Evolutionary conservation across 2,797 vertebrate species (phyloP).

Genomic region (Chrysocyon brachyurus): DNA sequence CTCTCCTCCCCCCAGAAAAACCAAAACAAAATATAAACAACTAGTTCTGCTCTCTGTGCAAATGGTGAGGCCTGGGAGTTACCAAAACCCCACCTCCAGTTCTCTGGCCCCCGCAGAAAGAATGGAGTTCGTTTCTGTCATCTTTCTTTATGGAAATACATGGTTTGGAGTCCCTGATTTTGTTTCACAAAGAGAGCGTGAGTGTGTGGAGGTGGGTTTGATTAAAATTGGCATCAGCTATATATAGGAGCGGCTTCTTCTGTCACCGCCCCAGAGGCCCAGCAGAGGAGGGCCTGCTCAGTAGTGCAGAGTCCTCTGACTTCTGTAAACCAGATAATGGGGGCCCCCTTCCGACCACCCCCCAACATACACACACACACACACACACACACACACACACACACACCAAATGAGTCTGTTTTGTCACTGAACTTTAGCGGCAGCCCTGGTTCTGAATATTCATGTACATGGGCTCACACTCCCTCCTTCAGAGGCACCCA

Average conservation of each 20-base stretch:
- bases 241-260: slow-evolving; percentile 81
- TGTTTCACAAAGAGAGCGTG: slow-evolving; percentile 82
- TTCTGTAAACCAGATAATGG: background rate
- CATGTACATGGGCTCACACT: background rate
- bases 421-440: background rate
- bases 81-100: background rate
- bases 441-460: background rate
- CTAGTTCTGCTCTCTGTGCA: background rate
- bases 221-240: slow-evolving; percentile 85
- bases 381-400: background rate
- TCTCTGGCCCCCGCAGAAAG: slow-evolving; percentile 42
- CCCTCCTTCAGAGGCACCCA: background rate
- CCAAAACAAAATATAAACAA: background rate
- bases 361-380: no score
- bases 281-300: background rate
- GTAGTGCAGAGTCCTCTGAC: background rate
- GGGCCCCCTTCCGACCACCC: background rate
- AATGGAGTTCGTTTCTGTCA: slow-evolving; percentile 71
- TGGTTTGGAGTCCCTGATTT: slow-evolving; percentile 77
- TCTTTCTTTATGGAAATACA: slow-evolving; percentile 71
- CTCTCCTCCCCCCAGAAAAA: background rate
- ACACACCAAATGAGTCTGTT: background rate
- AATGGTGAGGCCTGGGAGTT: slow-evolving; percentile 31
- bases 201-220: slow-evolving; percentile 84
- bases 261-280: slow-evolving; percentile 60